Evolutionary conservation across 2,888 invertebrate genomes (phyloP).

Genomic region (Zonitis immaculata): DNA sequence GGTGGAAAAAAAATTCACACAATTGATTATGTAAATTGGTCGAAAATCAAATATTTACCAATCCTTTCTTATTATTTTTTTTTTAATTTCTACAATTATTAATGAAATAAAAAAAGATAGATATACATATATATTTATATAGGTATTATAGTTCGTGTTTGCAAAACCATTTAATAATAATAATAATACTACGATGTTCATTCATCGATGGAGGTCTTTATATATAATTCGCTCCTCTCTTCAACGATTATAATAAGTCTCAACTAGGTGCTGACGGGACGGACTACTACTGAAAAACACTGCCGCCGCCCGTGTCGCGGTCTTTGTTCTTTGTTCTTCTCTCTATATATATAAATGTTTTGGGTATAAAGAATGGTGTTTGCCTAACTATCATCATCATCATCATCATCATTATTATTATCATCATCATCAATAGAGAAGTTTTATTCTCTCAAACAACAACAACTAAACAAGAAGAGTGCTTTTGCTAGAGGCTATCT

Average conservation of each 20-base stretch:
- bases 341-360: no score
- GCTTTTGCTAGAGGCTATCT: constrained; percentile 25
- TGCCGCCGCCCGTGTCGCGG: constrained; percentile 7
- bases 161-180: no score
- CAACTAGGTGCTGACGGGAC: constrained; percentile 36
- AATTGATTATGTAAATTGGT: no score
- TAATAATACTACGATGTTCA: constrained; percentile 38
- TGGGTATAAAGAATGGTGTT: not conserved
- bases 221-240: constrained; percentile 37
- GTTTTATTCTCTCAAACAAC: not conserved
- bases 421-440: not conserved
- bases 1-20: no score
- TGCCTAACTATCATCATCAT: not conserved
- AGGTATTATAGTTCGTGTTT: not conserved
- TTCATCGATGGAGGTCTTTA: constrained; percentile 32
- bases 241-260: constrained; percentile 34
- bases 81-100: not conserved
- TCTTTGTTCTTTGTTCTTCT: constrained; percentile 17
- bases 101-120: not conserved
- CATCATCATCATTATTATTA: not conserved
- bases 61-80: no score
- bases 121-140: no score
- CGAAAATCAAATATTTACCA: no score
- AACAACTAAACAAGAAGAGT: no score
- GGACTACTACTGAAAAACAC: no score